Evolutionary conservation across 2,113 vertebrate species (phyloP), one percentile per base, ranked within the genome.

Genomic region (Melanerpes aurifrons): DNA sequence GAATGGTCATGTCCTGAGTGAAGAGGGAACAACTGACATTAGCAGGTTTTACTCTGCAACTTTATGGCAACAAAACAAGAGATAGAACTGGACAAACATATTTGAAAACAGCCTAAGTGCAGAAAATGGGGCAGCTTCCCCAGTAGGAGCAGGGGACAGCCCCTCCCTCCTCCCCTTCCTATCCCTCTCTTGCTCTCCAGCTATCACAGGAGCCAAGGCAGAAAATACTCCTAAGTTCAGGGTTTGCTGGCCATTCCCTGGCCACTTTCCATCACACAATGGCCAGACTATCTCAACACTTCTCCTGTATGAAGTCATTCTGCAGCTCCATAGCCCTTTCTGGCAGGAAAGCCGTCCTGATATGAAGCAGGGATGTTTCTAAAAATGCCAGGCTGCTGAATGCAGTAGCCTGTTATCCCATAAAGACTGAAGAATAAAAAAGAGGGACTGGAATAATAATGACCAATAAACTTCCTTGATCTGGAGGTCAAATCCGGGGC

Each of bases 1-100:
- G 9, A 40, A 26, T 14, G n/a, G 15, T 22, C 0, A 0, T 1
- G 10, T 74, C 57, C 24, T 4, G 0, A 2, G 5, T 21, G 10
- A 0, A 0, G 32, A 88, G 5, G 11, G 12, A 86, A 67, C 20
- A 86, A 50, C 2, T 37, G 29, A n/a, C 47, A 67, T 58, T 17
- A 75, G 17, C 10, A 47, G 67, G 17, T 62, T 86, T 84, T 62
- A 8, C 58, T 86, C 58, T 76, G 24, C 32, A 76, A 35, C 3
- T 3, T 82, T 54, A 66, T 50, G 7, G 48, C 26, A 57, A 66
- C 11, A n/a, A 68, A 78, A 24, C 5, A 5, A 87, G 63, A 81
- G 21, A 61, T 80, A 37, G 15, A 81, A 66, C 15, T 7, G 29
- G 18, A 54, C 15, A 72, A 68, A 83, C 88, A 29, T 12, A 25